Conservation (phyloP, 2,888 invertebrate genomes). For the Catocala sponsa region DNA sequence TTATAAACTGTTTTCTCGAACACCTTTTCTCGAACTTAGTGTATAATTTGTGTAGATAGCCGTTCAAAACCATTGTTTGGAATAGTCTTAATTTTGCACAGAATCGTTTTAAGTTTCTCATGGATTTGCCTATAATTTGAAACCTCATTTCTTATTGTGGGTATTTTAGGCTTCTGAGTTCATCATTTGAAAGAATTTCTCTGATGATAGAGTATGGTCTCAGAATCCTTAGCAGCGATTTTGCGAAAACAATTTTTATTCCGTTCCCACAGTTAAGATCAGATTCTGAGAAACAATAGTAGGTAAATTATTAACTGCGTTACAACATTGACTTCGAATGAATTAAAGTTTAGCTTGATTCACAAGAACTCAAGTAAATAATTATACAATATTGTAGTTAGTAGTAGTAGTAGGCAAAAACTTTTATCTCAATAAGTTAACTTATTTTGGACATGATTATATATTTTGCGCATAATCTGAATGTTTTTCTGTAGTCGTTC, state of each 20-base stretch:
- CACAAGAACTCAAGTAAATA: constrained; percentile 20
- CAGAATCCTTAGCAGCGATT: constrained; percentile 39
- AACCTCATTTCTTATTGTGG: constrained; percentile 17
- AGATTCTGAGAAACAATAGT: constrained; percentile 47
- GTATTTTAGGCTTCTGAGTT: background rate
- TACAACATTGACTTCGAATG: constrained; percentile 17
- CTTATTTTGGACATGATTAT: constrained; percentile 10
- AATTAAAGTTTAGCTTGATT: constrained; percentile 19
- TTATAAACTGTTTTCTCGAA: background rate
- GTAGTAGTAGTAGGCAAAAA: constrained; percentile 10
- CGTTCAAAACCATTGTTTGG: background rate
- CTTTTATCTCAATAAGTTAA: constrained; percentile 14
- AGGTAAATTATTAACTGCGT: constrained; percentile 28
- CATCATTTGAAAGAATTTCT: constrained; percentile 16
- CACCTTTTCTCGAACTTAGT: background rate
- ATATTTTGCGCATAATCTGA: constrained; percentile 12
- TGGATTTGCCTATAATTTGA: constrained; percentile 26
- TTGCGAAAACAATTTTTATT: constrained; percentile 42
- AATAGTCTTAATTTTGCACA: background rate
- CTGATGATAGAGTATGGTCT: constrained; percentile 25
- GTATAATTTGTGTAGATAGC: background rate
- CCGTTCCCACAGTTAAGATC: constrained; percentile 51
- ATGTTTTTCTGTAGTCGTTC: constrained; percentile 8
- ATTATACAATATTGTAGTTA: constrained; percentile 22
- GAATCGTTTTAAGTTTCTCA: constrained; percentile 15